Base-by-base conservation (phyloP, 2,888 invertebrate species). In the Idaea aversata region DNA sequence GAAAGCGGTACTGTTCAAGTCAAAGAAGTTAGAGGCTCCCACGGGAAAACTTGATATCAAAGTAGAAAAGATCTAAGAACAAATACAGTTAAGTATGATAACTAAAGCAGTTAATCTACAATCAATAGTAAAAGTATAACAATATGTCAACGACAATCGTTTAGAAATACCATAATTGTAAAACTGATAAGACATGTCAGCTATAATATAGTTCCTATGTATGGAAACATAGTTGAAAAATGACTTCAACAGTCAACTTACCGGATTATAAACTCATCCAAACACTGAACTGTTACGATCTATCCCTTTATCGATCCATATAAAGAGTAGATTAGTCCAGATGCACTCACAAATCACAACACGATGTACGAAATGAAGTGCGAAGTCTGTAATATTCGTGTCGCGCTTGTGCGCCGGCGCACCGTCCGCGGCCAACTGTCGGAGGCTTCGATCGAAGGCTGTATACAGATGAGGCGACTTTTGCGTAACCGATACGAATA, bases 321-420 rank as follows among this genome's bases (percentile, higher is more conserved):
- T 91, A 92, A 86, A 90, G 89, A 86, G 89, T 75, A 82, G 91
- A 91, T 86, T 25, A 81, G 79, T 78, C 71, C 81, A 81, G 72
- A 70, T 72, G 71, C 81, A 82, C 77, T 65, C 70, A 71, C 70
- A 75, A 76, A 71, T 38, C 85, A 85, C 86, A 78, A 74, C 86
- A 88, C 85, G 71, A 68, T 65, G 66, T 71, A 75, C 63, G 65
- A 75, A 74, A 69, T 67, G 62, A 62, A 13, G 47, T 47, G 47
- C 13, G 47, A 6, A 47, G 13, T 13, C 6, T 68, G 75, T 73
- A n/a, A 25, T 25, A 25, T 70, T 61, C 69, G 79, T 79, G 78
- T 79, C 82, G 84, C 84, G 83, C 88, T 83, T 77, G 84, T 86
- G 88, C 88, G 88, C 88, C 66, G 74, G 85, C 88, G 89, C 90